Conservation (phyloP, 1,140 invertebrate genomes). For the Lepidurus packardi region DNA sequence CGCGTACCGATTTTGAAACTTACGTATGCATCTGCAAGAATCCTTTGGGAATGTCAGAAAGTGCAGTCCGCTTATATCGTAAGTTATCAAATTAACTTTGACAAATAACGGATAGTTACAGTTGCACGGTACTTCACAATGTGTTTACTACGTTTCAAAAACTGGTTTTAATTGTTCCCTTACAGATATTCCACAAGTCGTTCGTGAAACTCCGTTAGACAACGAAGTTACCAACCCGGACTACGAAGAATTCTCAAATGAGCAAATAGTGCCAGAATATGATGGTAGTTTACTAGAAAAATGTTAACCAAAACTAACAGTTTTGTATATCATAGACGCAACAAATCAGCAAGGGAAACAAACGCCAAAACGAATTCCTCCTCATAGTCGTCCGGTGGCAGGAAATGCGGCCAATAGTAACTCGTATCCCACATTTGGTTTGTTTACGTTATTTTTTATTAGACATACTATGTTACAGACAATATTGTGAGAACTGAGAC, state of each 20-base stretch:
- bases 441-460: neutral
- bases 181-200: neutral
- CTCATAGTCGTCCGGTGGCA: neutral
- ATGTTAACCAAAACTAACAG: neutral
- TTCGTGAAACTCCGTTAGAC: neutral
- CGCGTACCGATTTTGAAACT: constrained; percentile 25
- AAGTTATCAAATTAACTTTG: neutral
- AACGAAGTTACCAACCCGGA: neutral
- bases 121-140: too few species aligned
- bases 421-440: neutral
- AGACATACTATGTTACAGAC: constrained; percentile 1
- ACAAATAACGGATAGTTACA: too few species aligned
- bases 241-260: neutral
- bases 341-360: neutral
- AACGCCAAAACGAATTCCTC: neutral
- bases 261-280: neutral
- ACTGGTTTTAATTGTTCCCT: constrained; percentile 35
- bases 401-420: neutral
- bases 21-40: constrained; percentile 34
- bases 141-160: too few species aligned
- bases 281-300: neutral
- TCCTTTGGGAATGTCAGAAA: constrained; percentile 27
- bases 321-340: neutral
- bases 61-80: constrained; percentile 32
- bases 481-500: constrained; percentile 13